Evolutionary conservation across 2,888 invertebrate species (phyloP), one percentile per base, ranked within the genome.

Genomic region (Drosophila algonquin): DNA sequence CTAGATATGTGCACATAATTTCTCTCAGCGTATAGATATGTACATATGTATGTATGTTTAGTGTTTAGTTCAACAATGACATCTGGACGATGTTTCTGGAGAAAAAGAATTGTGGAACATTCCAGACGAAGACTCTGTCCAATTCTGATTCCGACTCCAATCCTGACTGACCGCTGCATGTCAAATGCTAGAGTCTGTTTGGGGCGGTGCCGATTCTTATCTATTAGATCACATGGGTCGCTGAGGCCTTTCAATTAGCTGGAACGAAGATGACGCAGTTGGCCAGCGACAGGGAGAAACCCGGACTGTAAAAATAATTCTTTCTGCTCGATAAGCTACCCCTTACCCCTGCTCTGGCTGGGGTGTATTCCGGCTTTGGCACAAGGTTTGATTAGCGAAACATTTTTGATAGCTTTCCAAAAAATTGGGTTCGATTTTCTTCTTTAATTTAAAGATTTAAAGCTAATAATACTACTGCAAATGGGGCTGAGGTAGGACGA

Each of bases 221-320:
- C 76, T 55, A 46, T 62, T 55, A 56, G 53, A 55, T 62, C 63
- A 74, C 75, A 64, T 71, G 61, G 64, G 57, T 46, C 21, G 51
- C 9, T 35, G 40, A n/a, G 27, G 40, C 32, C 24, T 61, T 69
- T 69, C 60, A 80, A 77, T 77, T 70, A 74, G 62, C 57, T 63
- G n/a, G 18, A 59, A 51, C 27, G 12, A 27, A 45, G 40, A 52
- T 59, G 59, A 60, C 60, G 60, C 53, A 55, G 16, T 57, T 56
- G 58, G 50, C 10, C 35, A 54, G 44, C 52, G 16, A 16, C 51
- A 16, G 57, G 56, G 51, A 63, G 21, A 62, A 63, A 60, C 47
- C 44, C 35, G 59, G 18, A 27, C 18, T 14, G 54, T 9, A 18
- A 1, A 10, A n/a, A 45, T 2, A 44, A 32, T 1, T 16, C 52